Conservation (phyloP, 2,113 vertebrate genomes). For the Apodemus speciosus region DNA sequence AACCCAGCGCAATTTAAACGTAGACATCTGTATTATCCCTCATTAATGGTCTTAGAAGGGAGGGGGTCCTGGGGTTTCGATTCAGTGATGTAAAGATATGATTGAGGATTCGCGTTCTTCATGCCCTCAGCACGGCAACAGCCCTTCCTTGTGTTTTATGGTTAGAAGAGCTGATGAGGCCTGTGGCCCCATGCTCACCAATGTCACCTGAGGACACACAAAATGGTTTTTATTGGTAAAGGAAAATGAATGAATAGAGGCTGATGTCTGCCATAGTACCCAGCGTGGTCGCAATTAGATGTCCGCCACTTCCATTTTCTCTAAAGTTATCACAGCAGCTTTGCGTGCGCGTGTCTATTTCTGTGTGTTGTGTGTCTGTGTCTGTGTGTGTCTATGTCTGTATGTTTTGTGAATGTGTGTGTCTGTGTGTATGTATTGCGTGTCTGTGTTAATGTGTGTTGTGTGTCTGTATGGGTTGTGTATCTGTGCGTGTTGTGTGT, state of each 20-base stretch:
- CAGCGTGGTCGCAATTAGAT: background rate
- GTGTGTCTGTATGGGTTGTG: too few species aligned
- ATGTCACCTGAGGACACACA: background rate
- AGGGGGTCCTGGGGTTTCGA: background rate
- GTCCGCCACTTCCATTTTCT: background rate
- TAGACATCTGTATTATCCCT: background rate
- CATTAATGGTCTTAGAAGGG: background rate
- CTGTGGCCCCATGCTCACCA: background rate
- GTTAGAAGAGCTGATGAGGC: background rate
- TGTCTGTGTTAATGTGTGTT: too few species aligned
- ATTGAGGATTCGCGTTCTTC: background rate
- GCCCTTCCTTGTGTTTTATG: too few species aligned
- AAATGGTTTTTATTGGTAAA: constrained; percentile 23
- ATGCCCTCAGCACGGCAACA: background rate
- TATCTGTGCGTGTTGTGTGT: too few species aligned
- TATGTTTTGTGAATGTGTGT: background rate
- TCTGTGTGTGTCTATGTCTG: too few species aligned
- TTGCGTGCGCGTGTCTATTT: background rate
- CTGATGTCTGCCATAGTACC: background rate
- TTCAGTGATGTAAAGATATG: background rate
- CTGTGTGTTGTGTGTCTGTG: background rate
- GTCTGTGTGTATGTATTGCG: too few species aligned
- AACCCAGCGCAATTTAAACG: background rate
- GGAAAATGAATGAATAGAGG: background rate
- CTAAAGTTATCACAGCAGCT: background rate